Evolutionary conservation across 2,797 vertebrate species (phyloP), one percentile per base, ranked within the genome.

Genomic region (Labeo calbasu): DNA sequence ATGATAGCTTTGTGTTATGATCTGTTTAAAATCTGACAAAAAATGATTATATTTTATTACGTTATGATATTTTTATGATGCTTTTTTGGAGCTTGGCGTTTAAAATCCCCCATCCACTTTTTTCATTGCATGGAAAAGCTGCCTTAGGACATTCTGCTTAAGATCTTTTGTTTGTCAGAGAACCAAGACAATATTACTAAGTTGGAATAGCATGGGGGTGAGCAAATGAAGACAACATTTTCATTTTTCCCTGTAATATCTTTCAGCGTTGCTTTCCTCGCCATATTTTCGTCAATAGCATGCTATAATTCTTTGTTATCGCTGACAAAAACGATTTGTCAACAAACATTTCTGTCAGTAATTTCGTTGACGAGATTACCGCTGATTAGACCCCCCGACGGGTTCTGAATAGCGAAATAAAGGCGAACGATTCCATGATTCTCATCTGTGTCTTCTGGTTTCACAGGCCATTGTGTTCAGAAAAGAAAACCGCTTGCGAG

Each of bases 401-500:
- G 17, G 73, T 21, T 50, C 43, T 75, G 57, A 79, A 69, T 28
- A 12, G 78, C 13, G 28, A 53, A 75, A 65, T 43, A 46, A 53
- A 68, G 50, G 36, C 23, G 17, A 55, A 77, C 5, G 32, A 50
- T 68, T 83, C 59, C 12, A 4, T n/a, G 15, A 43, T 14, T 50
- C 46, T 40, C 50, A 68, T 68, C 63, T 7, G 13, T 83, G 36
- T 68, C 59, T 75, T 40, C 71, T 46, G 72, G 50, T 68, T 83
- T 77, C 71, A 76, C 50, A 77, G 73, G 53, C 75, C 73, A 83
- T 83, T 83, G 65, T 77, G 50, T 77, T 77, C 8, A 1, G 32
- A 55, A 77, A 77, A 77, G 73, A 77, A 83, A 69, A 69, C 61
- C 71, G 2, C 72, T 83, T 68, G 81, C 77, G 75, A 77, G 75